phyloP scores from a whole-genome alignment of 2,113 vertebrate species.

The Caloenas nicobarica region DNA sequence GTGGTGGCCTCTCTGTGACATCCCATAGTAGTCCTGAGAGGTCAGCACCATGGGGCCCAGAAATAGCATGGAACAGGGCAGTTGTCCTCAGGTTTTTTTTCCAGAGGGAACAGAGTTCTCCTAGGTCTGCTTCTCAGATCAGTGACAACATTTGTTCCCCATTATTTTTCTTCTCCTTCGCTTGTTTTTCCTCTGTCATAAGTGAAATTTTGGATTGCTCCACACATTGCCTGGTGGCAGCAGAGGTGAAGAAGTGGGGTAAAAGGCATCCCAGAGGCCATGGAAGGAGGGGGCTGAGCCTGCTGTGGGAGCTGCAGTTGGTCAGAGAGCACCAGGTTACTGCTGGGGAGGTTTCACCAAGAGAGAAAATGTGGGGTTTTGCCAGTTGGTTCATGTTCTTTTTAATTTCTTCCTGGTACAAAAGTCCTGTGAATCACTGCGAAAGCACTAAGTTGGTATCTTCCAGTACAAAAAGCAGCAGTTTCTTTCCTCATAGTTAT shows the following conservation, averaged over 20 bases:
- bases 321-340: not conserved
- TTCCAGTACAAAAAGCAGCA: not conserved
- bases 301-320: accelerated
- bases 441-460: not conserved
- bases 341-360: not conserved
- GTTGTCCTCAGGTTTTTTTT: not conserved
- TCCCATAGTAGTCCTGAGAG: not conserved
- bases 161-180: not conserved
- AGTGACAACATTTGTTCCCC: not conserved
- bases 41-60: no score
- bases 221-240: no score
- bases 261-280: not conserved
- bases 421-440: accelerated
- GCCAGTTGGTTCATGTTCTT: not conserved
- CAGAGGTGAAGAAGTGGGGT: not conserved
- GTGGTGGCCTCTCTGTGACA: not conserved
- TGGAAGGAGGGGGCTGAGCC: not conserved
- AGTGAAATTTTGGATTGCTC: not conserved
- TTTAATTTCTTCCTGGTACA: not conserved
- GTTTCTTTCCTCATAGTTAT: not conserved
- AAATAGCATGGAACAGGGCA: no score
- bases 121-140: not conserved
- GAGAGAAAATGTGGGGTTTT: not conserved
- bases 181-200: not conserved
- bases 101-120: not conserved